Evolutionary conservation across 2,888 invertebrate genomes (phyloP).

Genomic region (Scelioninae gen. 1): DNA sequence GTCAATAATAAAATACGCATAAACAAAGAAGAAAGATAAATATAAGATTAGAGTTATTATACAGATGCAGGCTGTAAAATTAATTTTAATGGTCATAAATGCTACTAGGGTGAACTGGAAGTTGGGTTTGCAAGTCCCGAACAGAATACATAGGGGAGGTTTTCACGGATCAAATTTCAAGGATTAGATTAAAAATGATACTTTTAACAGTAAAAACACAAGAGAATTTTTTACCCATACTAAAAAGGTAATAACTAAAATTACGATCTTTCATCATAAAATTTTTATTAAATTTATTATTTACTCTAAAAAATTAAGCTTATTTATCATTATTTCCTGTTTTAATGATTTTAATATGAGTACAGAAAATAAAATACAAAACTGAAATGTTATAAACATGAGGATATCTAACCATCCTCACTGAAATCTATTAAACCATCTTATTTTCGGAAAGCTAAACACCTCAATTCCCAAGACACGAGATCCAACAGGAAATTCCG

Average conservation of each 20-base stretch:
- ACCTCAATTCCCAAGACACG: slow-evolving; percentile 1
- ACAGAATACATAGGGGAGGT: slow-evolving; percentile 27
- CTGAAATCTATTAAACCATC: neutral
- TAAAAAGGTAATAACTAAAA: neutral
- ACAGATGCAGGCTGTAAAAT: slow-evolving; percentile 38
- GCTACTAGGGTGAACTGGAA: slow-evolving; percentile 20
- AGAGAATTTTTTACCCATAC: neutral
- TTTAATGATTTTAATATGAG: too few species aligned
- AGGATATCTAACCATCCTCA: neutral
- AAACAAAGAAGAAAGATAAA: slow-evolving; percentile 30
- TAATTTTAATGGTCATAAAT: slow-evolving; percentile 36
- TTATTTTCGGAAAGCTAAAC: slow-evolving; percentile 1
- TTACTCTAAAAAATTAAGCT: too few species aligned
- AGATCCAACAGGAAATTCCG: slow-evolving; percentile 29
- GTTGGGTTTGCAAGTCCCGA: neutral
- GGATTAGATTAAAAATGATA: slow-evolving; percentile 29
- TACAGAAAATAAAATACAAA: too few species aligned
- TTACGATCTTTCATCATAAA: too few species aligned
- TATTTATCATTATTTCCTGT: too few species aligned
- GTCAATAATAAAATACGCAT: neutral
- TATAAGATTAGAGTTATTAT: slow-evolving; percentile 9
- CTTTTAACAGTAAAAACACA: neutral
- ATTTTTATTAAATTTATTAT: too few species aligned
- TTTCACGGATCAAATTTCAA: slow-evolving; percentile 27
- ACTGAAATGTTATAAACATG: neutral